Conservation (phyloP, 2,888 invertebrate species). For the Biston stratarius region DNA sequence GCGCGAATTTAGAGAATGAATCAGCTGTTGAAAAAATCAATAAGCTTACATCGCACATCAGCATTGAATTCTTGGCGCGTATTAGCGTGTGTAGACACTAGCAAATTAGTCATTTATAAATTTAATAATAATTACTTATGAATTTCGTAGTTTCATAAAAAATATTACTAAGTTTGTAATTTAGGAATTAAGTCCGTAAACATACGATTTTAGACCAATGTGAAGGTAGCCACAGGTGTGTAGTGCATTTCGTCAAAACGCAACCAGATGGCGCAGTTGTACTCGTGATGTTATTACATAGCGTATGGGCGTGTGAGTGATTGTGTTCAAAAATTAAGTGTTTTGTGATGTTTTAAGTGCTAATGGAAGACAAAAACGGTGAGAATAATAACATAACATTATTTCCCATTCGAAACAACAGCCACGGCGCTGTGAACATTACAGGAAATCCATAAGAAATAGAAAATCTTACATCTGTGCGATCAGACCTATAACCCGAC, state of each 20-base stretch:
- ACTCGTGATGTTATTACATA: conserved; percentile 84
- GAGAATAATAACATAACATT: conserved; percentile 64
- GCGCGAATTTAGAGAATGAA: conserved; percentile 70
- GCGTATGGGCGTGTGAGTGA: conserved; percentile 85
- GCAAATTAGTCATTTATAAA: conserved; percentile 2
- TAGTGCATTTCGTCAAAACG: conserved; percentile 64
- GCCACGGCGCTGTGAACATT: conserved; percentile 58
- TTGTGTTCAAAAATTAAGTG: conserved; percentile 81
- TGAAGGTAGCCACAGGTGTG: conserved; percentile 51
- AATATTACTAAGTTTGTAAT: neutral
- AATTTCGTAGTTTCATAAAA: neutral
- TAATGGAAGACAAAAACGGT: conserved; percentile 77
- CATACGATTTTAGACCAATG: conserved; percentile 56
- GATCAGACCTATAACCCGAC: conserved; percentile 77
- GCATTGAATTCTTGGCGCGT: conserved; percentile 38
- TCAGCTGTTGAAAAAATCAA: conserved; percentile 83
- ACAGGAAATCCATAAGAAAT: conserved; percentile 73
- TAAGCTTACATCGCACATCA: conserved; percentile 56
- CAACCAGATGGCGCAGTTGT: conserved; percentile 82
- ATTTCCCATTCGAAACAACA: conserved; percentile 45
- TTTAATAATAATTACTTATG: neutral
- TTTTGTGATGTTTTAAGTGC: conserved; percentile 80
- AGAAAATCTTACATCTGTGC: conserved; percentile 80
- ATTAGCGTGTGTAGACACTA: neutral
- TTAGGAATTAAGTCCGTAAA: conserved; percentile 7